A percentile compares a stretch with the other conserved stretches of the same genome.
Conservation (phyloP, 1,140 invertebrate genomes). For the Helicoverpa zea region DNA sequence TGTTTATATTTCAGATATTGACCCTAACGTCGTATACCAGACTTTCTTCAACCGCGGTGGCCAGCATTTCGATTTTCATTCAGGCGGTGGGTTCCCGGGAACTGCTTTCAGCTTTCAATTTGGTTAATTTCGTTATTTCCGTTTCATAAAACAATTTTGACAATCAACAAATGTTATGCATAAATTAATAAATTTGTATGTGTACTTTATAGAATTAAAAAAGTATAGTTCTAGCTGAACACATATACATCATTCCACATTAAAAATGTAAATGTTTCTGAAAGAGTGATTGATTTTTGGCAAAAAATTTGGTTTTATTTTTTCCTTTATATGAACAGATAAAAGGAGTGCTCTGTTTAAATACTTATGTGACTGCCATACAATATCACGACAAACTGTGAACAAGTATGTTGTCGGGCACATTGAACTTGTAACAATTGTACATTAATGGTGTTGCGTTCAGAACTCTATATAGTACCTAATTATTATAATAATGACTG, state of each 20-base stretch:
- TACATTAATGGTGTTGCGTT: conserved; percentile 28
- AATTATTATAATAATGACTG: conserved; percentile 69
- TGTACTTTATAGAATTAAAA: conserved; percentile 40
- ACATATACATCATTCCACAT: conserved; percentile 60
- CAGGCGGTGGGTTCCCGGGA: conserved; percentile 83
- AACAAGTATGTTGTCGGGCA: conserved; percentile 22
- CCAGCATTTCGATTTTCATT: conserved; percentile 82
- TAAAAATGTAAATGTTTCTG: conserved; percentile 42
- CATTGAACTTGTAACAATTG: conserved; percentile 18
- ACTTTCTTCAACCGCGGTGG: conserved; percentile 90
- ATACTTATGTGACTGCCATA: conserved; percentile 20
- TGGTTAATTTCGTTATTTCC: conserved; percentile 81
- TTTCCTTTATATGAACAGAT: neutral
- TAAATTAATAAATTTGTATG: conserved; percentile 43
- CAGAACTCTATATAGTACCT: conserved; percentile 50
- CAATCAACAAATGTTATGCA: conserved; percentile 45
- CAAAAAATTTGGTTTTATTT: conserved; percentile 31
- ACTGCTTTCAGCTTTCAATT: conserved; percentile 90
- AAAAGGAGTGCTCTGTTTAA: neutral
- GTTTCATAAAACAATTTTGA: conserved; percentile 32
- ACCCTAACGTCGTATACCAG: conserved; percentile 93
- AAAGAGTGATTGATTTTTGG: conserved; percentile 35
- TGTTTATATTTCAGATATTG: conserved; percentile 88
- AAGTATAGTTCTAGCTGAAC: conserved; percentile 36
- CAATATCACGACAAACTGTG: conserved; percentile 26